phyloP scores from a whole-genome alignment of 2,113 vertebrate genomes.

The Sminthopsis crassicaudata region DNA sequence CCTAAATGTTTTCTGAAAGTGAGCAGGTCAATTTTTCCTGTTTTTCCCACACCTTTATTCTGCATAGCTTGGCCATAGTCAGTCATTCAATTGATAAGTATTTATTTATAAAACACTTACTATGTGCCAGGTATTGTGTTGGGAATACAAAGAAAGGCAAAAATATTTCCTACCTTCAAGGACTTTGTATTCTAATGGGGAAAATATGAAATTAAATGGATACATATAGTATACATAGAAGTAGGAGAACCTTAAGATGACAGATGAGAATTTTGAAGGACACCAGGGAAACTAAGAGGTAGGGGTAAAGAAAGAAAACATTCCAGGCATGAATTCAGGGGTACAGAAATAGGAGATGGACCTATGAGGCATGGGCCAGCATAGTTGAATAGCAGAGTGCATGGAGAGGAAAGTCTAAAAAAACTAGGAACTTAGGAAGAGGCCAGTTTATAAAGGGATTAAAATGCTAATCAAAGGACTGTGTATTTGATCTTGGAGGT shows the following conservation, averaged over 20 bases:
- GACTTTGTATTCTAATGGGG: not conserved
- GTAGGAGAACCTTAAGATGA: not conserved
- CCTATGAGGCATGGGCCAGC: not conserved
- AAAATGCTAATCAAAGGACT: not conserved
- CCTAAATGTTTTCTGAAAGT: conserved; percentile 50
- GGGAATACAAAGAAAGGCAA: not conserved
- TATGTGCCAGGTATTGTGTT: not conserved
- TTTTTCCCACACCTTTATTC: conserved; percentile 10
- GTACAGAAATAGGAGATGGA: not conserved
- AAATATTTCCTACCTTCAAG: not conserved
- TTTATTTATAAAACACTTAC: not conserved
- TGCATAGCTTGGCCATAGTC: not conserved
- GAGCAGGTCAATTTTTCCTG: not conserved
- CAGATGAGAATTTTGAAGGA: not conserved
- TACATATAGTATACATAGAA: not conserved
- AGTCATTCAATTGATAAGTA: not conserved
- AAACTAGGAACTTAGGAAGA: not conserved
- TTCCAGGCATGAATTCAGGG: not conserved
- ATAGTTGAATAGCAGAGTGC: not conserved
- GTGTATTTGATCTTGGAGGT: not conserved
- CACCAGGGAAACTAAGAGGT: not conserved
- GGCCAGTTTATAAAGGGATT: not conserved
- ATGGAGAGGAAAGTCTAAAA: not conserved
- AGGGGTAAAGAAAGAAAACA: not conserved
- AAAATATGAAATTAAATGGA: not conserved